Base-by-base conservation (phyloP, 2,797 vertebrate genomes). In the Falco berigora region DNA sequence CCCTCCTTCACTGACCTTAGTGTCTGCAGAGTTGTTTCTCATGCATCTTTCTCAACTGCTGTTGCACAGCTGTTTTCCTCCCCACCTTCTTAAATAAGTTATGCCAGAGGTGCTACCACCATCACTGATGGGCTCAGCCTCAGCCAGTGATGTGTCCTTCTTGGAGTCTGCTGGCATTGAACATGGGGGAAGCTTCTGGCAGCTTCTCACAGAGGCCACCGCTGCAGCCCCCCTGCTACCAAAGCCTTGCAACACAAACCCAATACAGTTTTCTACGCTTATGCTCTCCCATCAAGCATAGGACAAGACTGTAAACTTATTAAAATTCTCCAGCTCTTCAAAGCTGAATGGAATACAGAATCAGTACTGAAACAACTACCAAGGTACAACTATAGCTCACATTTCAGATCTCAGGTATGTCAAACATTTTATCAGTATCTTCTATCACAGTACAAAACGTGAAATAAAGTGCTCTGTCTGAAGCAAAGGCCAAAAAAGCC, bases 131-230 rank as follows among this genome's bases (percentile, higher is more conserved):
- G 24, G 34, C 28, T 88, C 46, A 38, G 66, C n/a, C 21, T 30
- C 17, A 30, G 34, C 42, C 74, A 55, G 49, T 1, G 2, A 23
- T 1, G 3, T 10, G 21, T 34, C 8, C 2, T 6, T 30, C 2
- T 6, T 30, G 56, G 40, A 55, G 64, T 14, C 0, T 1, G 16
- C 7, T 49, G 17, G 13, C 40, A 25, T 40, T 2, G 1, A 36
- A 50, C 50, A 50, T 1, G 2, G 32, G 32, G 16, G 6, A 58
- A 79, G 10, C 44, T 56, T n/a, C 32, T 42, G 22, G 42, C 67
- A 64, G 4, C 18, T 72, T 52, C 38, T 72, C 34, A 42, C 42
- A 56, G 30, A 71, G 56, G 34, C 40, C 30, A 42, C 19, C 13
- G 20, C 24, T 42, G 14, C 7, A 32, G 14, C 2, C 4, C 24